Evolutionary conservation across 2,113 vertebrate genomes (phyloP).

Genomic region (Lontra canadensis): DNA sequence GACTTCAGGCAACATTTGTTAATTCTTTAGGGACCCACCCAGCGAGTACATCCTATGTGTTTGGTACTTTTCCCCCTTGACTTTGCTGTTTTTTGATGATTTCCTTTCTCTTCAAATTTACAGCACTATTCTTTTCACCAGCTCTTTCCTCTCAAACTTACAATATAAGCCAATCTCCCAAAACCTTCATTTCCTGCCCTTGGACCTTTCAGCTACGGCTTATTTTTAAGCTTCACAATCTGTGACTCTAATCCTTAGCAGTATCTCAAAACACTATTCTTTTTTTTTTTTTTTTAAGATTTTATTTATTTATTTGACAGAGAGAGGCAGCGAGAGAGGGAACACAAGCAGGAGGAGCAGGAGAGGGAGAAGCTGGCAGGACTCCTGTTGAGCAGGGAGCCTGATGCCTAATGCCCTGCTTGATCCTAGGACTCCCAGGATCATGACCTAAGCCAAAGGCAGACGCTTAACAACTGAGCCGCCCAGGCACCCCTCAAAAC

Average conservation of each 20-base stretch:
- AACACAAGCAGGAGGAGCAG: too few species aligned
- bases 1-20: neutral
- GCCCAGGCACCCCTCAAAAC: neutral
- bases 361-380: too few species aligned
- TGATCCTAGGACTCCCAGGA: too few species aligned
- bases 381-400: too few species aligned
- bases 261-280: neutral
- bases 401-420: too few species aligned
- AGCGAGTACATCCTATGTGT: neutral
- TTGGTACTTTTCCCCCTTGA: neutral
- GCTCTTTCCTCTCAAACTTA: neutral
- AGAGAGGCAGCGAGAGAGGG: too few species aligned
- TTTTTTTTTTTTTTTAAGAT: too few species aligned
- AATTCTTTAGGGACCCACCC: neutral
- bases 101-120: neutral
- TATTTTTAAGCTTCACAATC: neutral
- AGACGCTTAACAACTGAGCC: too few species aligned
- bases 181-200: neutral
- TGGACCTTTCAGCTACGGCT: neutral
- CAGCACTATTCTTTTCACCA: neutral
- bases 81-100: neutral
- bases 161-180: neutral
- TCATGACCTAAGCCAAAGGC: too few species aligned
- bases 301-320: too few species aligned
- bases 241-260: neutral